These are phyloP conservation scores for Xestia c-nigrum DNA, from an alignment of 2,888 invertebrate species.

Conservation along the genomic window DNA sequence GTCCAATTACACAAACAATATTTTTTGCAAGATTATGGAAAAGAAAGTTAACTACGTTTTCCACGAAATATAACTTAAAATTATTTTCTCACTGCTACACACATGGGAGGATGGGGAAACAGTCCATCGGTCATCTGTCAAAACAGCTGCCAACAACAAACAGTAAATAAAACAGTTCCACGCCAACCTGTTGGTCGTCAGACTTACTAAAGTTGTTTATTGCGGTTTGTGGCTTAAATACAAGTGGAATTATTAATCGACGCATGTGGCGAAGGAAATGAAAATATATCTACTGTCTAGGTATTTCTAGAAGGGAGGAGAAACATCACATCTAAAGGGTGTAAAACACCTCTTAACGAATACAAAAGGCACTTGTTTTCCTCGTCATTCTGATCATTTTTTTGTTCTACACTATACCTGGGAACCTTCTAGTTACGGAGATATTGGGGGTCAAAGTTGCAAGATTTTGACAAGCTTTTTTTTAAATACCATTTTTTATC, in stretches of 20 bases:
- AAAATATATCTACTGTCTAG: not conserved
- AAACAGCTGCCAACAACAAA: constrained; percentile 22
- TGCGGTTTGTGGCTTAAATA: not conserved
- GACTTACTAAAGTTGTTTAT: constrained; percentile 30
- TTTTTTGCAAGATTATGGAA: not conserved
- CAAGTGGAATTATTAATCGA: not conserved
- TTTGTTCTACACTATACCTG: no score
- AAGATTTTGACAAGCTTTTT: no score
- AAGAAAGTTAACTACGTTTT: not conserved
- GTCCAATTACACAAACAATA: no score
- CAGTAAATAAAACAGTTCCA: constrained; percentile 29
- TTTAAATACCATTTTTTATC: no score
- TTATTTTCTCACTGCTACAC: no score
- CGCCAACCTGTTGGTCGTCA: constrained; percentile 57
- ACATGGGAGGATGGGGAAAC: not conserved
- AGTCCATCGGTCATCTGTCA: constrained; percentile 5
- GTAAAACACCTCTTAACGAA: no score
- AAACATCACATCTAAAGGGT: no score
- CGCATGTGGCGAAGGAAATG: not conserved
- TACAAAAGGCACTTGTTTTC: no score
- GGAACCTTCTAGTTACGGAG: no score
- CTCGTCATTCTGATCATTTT: no score
- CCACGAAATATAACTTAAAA: not conserved
- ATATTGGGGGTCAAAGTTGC: no score
- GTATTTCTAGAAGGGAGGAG: no score